Base-by-base conservation (phyloP, 2,888 invertebrate genomes). In the Caenorhabditis sp. region DNA sequence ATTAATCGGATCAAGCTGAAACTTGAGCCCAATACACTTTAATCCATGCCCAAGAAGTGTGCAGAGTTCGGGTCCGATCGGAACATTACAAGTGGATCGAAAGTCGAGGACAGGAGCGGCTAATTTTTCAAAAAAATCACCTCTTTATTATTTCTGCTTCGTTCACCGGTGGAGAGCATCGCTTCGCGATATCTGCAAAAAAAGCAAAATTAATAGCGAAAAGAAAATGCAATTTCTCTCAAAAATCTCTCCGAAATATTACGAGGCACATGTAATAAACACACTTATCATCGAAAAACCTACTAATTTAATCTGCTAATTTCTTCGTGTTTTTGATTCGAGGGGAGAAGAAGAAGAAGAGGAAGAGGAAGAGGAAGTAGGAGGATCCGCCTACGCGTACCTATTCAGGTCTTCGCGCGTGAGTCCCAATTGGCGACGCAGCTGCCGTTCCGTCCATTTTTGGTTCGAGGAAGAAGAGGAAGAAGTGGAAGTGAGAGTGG, bases 331-430 rank as follows among this genome's bases (percentile, higher is more conserved):
- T n/a, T n/a, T n/a, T n/a, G n/a, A n/a, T n/a, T n/a, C n/a, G 35
- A 35, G 13, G 5, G 35, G 2, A 35, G 35, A 35, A 35, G 35
- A 35, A 35, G 35, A 35, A 35, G 6, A 35, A 35, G 35, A 52
- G n/a, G 37, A 17, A 30, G n/a, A 22, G 15, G 9, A 15, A n/a
- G 15, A 43, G 22, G 2, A 7, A 15, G 15, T 43, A 20, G 15
- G 17, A 22, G 13, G 24, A 24, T 41, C 41, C 46, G 20, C 46
- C 22, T 22, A 65, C 61, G 73, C 73, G 66, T 74, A 74, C 74
- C 74, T 66, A 74, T 74, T 74, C 48, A 74, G 74, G 74, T 74
- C 74, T 62, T 74, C 74, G 62, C 74, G 74, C 74, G 74, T 74
- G 30, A 74, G 56, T 50, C 74, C 74, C 55, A 74, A 48, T 32